Evolutionary conservation across 2,113 vertebrate genomes (phyloP).

Genomic region (Camelus bactrianus): DNA sequence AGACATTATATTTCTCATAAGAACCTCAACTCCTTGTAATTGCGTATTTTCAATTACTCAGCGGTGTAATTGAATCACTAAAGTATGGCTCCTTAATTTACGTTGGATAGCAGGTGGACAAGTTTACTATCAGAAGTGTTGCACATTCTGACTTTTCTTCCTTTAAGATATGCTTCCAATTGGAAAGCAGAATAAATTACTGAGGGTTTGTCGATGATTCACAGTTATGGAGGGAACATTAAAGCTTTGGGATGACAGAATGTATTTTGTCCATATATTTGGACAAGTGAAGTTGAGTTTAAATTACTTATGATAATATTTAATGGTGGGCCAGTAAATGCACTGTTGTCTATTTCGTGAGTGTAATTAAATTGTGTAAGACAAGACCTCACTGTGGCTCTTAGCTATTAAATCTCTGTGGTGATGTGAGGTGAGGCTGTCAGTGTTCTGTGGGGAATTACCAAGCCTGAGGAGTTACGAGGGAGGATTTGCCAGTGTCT

Average conservation of each 20-base stretch:
- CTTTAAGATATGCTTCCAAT: slow-evolving; percentile 71
- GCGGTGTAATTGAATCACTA: slow-evolving; percentile 77
- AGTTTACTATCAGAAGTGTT: slow-evolving; percentile 80
- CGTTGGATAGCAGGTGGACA: slow-evolving; percentile 75
- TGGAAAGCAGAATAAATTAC: slow-evolving; percentile 79
- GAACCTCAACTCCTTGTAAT: slow-evolving; percentile 77
- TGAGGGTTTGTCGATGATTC: slow-evolving; percentile 72
- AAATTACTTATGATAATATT: slow-evolving; percentile 81
- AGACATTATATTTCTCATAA: slow-evolving; percentile 75
- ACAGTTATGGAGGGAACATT: slow-evolving; percentile 70
- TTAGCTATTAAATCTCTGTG: slow-evolving; percentile 78
- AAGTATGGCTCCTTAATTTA: slow-evolving; percentile 79
- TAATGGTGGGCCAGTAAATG: slow-evolving; percentile 73
- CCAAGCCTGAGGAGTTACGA: background rate
- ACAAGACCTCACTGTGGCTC: slow-evolving; percentile 73
- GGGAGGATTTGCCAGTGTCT: slow-evolving; percentile 25
- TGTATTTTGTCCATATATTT: slow-evolving; percentile 80
- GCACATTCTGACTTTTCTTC: slow-evolving; percentile 72
- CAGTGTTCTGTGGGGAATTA: slow-evolving; percentile 67
- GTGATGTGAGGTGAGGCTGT: slow-evolving; percentile 44
- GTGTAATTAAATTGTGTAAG: slow-evolving; percentile 81
- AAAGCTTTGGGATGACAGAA: slow-evolving; percentile 70
- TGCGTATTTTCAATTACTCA: slow-evolving; percentile 79
- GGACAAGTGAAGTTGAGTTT: slow-evolving; percentile 79
- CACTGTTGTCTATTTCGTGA: slow-evolving; percentile 73